phyloP scores from a whole-genome alignment of 2,888 invertebrate species.

The Eupithecia inturbata region DNA sequence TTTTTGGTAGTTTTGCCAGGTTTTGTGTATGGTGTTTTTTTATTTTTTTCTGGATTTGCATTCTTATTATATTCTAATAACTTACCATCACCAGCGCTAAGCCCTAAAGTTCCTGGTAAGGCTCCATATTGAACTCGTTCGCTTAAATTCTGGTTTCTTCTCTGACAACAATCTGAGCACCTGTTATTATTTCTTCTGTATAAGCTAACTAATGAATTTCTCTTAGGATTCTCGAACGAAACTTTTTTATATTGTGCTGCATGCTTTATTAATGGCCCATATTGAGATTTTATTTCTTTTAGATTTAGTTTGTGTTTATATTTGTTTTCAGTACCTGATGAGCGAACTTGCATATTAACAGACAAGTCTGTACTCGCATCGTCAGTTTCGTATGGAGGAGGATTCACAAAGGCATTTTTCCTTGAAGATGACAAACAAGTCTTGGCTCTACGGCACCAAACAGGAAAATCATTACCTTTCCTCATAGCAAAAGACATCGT shows the following conservation, averaged over 20 bases:
- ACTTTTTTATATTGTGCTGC: neutral
- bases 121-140: neutral
- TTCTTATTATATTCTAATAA: neutral
- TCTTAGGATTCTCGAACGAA: neutral
- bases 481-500: neutral
- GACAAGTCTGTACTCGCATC: neutral
- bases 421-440: neutral
- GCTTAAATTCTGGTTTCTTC: neutral
- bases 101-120: neutral
- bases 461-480: neutral
- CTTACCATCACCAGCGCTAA: neutral
- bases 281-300: neutral
- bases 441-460: neutral
- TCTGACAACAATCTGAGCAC: neutral
- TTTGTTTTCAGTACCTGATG: neutral
- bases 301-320: neutral
- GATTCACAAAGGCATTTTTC: neutral
- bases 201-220: neutral
- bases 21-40: neutral
- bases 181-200: slow-evolving; percentile 1
- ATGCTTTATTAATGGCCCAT: neutral
- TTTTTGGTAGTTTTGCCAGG: neutral
- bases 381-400: slow-evolving; percentile 3
- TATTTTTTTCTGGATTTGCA: neutral
- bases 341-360: neutral